Evolutionary conservation across 1,140 invertebrate genomes (phyloP), one percentile per base, ranked within the genome.

Genomic region (Cydia strobilella): DNA sequence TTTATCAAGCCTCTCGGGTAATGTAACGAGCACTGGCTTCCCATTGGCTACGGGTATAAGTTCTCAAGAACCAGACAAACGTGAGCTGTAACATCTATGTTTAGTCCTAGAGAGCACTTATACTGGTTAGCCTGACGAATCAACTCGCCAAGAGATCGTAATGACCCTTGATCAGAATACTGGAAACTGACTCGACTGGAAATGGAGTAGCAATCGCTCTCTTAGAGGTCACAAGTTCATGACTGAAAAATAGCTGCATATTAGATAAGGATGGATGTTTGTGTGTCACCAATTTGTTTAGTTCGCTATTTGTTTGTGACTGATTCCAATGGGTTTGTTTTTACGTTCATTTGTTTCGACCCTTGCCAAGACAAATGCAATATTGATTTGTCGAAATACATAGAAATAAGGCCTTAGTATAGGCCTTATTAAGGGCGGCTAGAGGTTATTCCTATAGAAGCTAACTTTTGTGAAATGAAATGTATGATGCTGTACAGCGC

Each of bases 1-100:
- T 69, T 69, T 69, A 69, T 69, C 65, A 35, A 69, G 65, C 65
- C 65, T 69, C 65, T 35, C 65, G n/a, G n/a, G 65, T 35, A 31
- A 69, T 35, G 27, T 69, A 69, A 69, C 65, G 35, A 69, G 65
- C 31, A 23, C 7, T 59, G n/a, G 54, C 7, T 59, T 59, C n/a
- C 20, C 54, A 59, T 23, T 10, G 20, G 7, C 54, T 7, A 59
- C 6, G 20, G 6, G 18, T 5, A 23, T 59, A 7, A 54, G n/a
- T n/a, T 54, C 51, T 18, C 51, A 20, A 7, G 18, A 23, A 59
- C 20, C 54, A 23, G 54, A 20, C 1, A 23, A 51, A 51, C 48
- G 4, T n/a, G 48, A 51, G n/a, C 48, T 51, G 0, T 5, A 18
- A 42, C 0, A 48, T 4, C 4, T 15, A 48, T 48, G 45, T 3